These are phyloP conservation scores for Numenius phaeopus DNA, from an alignment of 2,797 vertebrate genomes.

Conservation along the genomic window DNA sequence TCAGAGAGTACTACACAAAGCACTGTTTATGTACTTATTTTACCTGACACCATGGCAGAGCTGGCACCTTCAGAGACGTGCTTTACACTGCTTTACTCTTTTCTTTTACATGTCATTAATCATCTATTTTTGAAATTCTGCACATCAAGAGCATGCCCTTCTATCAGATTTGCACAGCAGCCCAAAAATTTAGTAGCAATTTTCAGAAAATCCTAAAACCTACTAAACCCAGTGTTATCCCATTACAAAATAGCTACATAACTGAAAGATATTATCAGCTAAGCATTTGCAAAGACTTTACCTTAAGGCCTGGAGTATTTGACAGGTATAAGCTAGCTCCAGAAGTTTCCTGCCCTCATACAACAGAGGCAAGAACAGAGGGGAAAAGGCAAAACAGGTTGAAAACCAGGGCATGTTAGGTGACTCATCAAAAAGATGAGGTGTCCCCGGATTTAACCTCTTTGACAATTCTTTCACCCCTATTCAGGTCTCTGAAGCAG, in stretches of 20 bases:
- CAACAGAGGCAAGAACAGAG: neutral
- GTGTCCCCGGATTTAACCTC: neutral
- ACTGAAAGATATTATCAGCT: neutral
- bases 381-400: neutral
- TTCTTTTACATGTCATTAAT: neutral
- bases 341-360: neutral
- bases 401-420: neutral
- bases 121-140: neutral
- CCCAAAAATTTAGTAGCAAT: neutral
- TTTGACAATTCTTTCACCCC: neutral
- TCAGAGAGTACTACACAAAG: neutral
- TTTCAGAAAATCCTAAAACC: neutral
- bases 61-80: fast-evolving
- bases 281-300: neutral
- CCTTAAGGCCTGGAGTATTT: neutral
- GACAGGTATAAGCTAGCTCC: neutral
- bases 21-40: neutral
- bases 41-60: neutral
- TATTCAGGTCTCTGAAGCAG: neutral
- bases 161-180: fast-evolving
- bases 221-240: neutral
- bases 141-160: neutral
- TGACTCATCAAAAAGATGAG: neutral
- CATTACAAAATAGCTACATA: neutral
- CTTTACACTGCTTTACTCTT: neutral